Conservation (phyloP, 1,140 invertebrate genomes). For the Matsumurasca onukii region DNA sequence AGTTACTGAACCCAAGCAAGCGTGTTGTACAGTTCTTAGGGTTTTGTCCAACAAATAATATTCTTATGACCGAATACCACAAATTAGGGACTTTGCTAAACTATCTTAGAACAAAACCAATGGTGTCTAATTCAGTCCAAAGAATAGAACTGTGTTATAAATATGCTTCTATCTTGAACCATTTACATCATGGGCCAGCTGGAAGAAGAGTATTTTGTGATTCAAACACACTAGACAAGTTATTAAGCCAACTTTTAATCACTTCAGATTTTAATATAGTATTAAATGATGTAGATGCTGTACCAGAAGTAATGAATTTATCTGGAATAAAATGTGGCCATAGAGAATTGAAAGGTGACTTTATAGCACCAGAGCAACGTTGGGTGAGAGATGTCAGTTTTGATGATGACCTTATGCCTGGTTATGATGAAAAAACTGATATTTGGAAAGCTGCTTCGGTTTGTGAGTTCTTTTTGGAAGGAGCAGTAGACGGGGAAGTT, state of each 20-base stretch:
- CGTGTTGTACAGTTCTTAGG: conserved; percentile 48
- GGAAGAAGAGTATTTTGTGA: conserved; percentile 55
- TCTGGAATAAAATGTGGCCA: conserved; percentile 51
- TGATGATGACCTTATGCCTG: conserved; percentile 45
- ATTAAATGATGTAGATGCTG: conserved; percentile 56
- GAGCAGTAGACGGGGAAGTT: conserved; percentile 33
- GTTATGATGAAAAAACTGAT: conserved; percentile 57
- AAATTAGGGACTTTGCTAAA: conserved; percentile 46
- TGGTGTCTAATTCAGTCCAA: conserved; percentile 38
- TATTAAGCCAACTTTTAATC: conserved; percentile 54
- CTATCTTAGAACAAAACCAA: conserved; percentile 38
- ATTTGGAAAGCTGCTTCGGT: conserved; percentile 57
- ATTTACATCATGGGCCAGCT: conserved; percentile 51
- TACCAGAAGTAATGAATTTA: conserved; percentile 48
- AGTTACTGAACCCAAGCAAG: conserved; percentile 42
- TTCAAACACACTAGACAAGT: conserved; percentile 53
- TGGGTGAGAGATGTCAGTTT: conserved; percentile 48
- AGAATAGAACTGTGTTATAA: conserved; percentile 52
- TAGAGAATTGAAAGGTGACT: conserved; percentile 48
- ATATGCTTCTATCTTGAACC: conserved; percentile 50
- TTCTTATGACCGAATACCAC: conserved; percentile 53
- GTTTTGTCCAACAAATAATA: conserved; percentile 42
- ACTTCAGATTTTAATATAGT: conserved; percentile 48
- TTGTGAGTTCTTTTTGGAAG: conserved; percentile 50
- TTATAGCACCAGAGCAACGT: conserved; percentile 56